phyloP scores from a whole-genome alignment of 37 sponge, comb jelly and placozoan genomes.

The Cliona cf. orientalis region DNA sequence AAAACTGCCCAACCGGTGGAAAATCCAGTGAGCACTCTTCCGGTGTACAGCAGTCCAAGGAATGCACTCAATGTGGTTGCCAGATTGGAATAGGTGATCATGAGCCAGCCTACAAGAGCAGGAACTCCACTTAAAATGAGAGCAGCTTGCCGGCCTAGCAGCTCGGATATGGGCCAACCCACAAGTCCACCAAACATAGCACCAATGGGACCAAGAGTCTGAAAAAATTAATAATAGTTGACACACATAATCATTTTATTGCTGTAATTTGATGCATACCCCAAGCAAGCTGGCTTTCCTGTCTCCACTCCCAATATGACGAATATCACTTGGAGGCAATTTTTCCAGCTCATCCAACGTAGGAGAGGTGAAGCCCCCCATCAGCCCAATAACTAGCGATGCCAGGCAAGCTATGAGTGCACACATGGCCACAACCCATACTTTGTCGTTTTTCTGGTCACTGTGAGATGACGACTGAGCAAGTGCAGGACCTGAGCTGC shows the following conservation, averaged over 20 bases:
- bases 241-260: no score
- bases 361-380: slow-evolving; percentile 48
- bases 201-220: no score
- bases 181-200: background rate
- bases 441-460: background rate
- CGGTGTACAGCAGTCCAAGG: background rate
- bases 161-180: background rate
- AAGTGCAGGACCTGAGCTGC: background rate
- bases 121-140: background rate
- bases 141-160: background rate
- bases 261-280: slow-evolving; percentile 11
- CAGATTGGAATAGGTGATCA: background rate
- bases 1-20: background rate
- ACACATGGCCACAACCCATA: slow-evolving; percentile 37
- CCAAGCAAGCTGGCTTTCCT: slow-evolving; percentile 13
- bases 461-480: background rate
- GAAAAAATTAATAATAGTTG: no score
- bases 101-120: background rate
- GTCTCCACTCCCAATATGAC: background rate
- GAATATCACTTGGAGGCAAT: no score
- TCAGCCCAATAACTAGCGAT: slow-evolving; percentile 32
- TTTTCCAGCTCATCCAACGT: slow-evolving; percentile 28
- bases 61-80: background rate
- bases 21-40: background rate
- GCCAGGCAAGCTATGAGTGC: slow-evolving; percentile 51